Percentiles rank a stretch among this genome's conserved stretches.
These are phyloP conservation scores for Hirudinaria manillensis DNA, from an alignment of 2,888 invertebrate species.

Conservation along the genomic window DNA sequence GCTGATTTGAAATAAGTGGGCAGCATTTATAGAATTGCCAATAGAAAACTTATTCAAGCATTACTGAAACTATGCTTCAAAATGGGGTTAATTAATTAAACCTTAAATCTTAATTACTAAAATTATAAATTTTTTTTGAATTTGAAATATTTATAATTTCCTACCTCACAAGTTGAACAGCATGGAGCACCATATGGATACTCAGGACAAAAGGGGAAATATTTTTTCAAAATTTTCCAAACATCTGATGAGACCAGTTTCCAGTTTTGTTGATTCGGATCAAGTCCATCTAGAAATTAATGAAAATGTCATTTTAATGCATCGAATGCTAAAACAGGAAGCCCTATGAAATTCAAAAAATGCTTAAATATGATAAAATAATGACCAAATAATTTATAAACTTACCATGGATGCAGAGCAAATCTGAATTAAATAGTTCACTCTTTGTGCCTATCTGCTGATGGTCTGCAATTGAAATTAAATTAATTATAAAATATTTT, in stretches of 20 bases:
- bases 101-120: no score
- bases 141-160: not conserved
- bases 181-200: constrained; percentile 41
- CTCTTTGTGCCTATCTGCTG: no score
- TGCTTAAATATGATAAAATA: not conserved
- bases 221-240: constrained; percentile 58
- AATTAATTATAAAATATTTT: constrained; percentile 35
- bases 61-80: no score
- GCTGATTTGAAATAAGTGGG: no score
- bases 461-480: no score
- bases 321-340: not conserved
- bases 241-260: constrained; percentile 56
- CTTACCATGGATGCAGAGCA: constrained; percentile 4
- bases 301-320: not conserved
- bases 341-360: no score
- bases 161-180: constrained; percentile 48
- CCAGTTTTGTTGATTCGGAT: constrained; percentile 20
- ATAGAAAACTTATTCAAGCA: no score
- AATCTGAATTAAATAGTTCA: constrained; percentile 3
- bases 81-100: no score
- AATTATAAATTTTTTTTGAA: no score
- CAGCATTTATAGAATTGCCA: no score
- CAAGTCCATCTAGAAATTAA: not conserved
- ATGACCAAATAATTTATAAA: not conserved
- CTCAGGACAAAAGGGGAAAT: constrained; percentile 53